Percentiles rank a stretch among this genome's conserved stretches.
These are phyloP conservation scores for Oligia latruncula DNA, from an alignment of 2,888 invertebrate species.

Conservation along the genomic window DNA sequence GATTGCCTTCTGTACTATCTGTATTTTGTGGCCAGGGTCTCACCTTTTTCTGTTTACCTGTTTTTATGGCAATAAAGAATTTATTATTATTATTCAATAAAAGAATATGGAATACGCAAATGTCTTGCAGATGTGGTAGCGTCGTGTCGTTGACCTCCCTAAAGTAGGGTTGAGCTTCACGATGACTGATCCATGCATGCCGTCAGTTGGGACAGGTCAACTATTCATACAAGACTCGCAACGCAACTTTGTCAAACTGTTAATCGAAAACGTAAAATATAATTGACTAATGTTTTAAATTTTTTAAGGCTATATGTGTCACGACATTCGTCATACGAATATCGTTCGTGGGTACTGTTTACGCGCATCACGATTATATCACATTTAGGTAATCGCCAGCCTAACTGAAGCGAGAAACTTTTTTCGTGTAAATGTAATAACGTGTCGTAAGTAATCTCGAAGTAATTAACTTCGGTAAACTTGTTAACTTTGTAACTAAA, in stretches of 20 bases:
- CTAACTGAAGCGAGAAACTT: not conserved
- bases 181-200: no score
- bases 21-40: no score
- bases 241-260: not conserved
- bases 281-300: not conserved
- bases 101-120: no score
- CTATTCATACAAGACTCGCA: not conserved
- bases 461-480: conserved; percentile 54
- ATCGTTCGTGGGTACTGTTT: not conserved
- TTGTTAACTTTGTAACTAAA: conserved; percentile 52
- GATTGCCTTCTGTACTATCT: no score
- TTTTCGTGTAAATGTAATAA: conserved; percentile 32
- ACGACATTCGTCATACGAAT: not conserved
- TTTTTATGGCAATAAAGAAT: no score
- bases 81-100: no score
- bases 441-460: conserved; percentile 46
- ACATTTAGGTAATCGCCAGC: not conserved
- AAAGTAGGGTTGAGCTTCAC: no score
- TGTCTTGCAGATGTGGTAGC: no score
- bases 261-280: not conserved
- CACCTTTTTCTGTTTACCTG: no score
- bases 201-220: no score
- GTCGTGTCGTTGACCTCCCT: no score
- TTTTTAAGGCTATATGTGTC: not conserved
- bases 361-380: not conserved